phyloP scores from a whole-genome alignment of 2,888 invertebrate species.

The Tupiocoris notatus region DNA sequence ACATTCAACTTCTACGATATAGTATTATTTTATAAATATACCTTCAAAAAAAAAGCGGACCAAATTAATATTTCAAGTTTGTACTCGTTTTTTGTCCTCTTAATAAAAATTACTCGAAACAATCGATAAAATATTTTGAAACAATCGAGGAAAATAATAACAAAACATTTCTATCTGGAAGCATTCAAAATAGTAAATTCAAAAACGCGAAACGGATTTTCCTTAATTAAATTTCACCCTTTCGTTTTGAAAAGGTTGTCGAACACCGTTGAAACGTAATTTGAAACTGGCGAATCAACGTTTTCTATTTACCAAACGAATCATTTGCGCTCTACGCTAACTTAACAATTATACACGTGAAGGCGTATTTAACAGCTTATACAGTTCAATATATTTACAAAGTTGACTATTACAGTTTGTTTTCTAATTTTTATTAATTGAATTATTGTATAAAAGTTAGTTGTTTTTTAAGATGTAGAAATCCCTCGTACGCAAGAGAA shows the following conservation, averaged over 20 bases:
- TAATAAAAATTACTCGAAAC: too few species aligned
- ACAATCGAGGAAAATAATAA: too few species aligned
- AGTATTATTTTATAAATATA: slow-evolving; percentile 22
- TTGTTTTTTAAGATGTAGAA: slow-evolving; percentile 39
- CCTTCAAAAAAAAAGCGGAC: not conserved
- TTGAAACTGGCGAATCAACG: not conserved
- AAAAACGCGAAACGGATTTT: too few species aligned
- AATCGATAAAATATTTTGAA: too few species aligned
- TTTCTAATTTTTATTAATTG: slow-evolving; percentile 25
- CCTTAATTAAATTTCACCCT: too few species aligned
- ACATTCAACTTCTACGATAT: slow-evolving; percentile 33
- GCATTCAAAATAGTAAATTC: too few species aligned
- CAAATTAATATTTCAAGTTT: not conserved
- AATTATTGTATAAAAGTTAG: slow-evolving; percentile 47
- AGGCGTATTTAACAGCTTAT: slow-evolving; percentile 22
- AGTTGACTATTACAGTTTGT: slow-evolving; percentile 31
- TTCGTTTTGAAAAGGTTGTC: too few species aligned
- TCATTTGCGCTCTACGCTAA: not conserved
- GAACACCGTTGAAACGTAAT: too few species aligned
- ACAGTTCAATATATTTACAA: slow-evolving; percentile 15
- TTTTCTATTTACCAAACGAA: not conserved
- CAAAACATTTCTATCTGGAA: too few species aligned
- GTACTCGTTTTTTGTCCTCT: too few species aligned
- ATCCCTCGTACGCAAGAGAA: slow-evolving; percentile 28
- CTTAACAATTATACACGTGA: not conserved